Evolutionary conservation across 2,797 vertebrate species (phyloP), one percentile per base, ranked within the genome.

Genomic region (Sebastes cheni): DNA sequence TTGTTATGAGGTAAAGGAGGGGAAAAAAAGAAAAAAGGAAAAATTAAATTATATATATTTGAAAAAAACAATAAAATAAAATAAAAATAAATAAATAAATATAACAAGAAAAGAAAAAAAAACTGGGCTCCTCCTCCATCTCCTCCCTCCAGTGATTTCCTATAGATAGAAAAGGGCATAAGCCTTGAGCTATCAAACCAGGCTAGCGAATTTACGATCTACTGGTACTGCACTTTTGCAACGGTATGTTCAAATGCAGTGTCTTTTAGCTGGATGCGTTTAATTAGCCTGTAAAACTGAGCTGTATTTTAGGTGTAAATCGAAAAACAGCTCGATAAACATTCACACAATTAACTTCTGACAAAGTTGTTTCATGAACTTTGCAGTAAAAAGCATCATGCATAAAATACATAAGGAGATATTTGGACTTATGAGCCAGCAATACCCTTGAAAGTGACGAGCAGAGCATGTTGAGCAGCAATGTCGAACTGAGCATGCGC

Each of bases 401-500:
- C 2, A 14, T 25, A 3, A 32, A 36, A 68, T 5, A 11, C 22
- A 34, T 8, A 18, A 2, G 18, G 3, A 8, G 0, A 36, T 18
- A 30, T 70, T 70, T 22, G 6, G 6, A 32, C 34, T 12, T 14
- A 66, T 30, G 52, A 9, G 20, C 11, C 3, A 20, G 13, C 36
- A 32, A 4, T 75, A 77, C 54, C 70, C 16, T 68, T 72, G 46
- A 75, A 70, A 42, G 56, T 64, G 6, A 64, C 27, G 52, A 34
- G 56, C 42, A 56, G 23, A 29, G 25, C 50, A 30, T 69, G 62
- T 65, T 77, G 30, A 72, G 52, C 1, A 52, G 60, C 29, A 62
- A 23, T 23, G 34, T 67, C 8, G 5, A 39, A 67, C 79, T 77
- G 70, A 23, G 62, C 76, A 77, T 90, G 87, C 56, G 81, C 65